These are phyloP conservation scores for Scophthalmus maximus DNA, from an alignment of 2,113 vertebrate genomes.

Conservation along the genomic window DNA sequence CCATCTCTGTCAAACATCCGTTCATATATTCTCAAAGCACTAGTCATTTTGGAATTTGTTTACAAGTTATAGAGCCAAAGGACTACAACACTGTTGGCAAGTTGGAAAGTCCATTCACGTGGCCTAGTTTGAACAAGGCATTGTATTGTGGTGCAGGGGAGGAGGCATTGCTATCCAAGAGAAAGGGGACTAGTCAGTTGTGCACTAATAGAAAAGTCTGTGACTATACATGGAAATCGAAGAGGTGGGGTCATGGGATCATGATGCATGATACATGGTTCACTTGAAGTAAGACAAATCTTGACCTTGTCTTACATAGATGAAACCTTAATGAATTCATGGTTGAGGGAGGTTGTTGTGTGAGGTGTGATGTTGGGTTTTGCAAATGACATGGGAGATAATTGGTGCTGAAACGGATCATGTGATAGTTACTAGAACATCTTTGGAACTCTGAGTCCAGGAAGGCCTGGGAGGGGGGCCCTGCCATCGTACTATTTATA, in stretches of 20 bases:
- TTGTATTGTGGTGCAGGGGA: slow-evolving; percentile 62
- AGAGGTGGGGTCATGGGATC: slow-evolving; percentile 1
- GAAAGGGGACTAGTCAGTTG: slow-evolving; percentile 64
- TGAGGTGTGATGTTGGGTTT: not conserved
- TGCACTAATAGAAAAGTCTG: slow-evolving; percentile 30
- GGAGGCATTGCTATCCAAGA: slow-evolving; percentile 49
- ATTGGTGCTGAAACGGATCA: slow-evolving; percentile 28
- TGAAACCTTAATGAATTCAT: not conserved
- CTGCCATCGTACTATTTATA: not conserved
- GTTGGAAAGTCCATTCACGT: slow-evolving; percentile 68
- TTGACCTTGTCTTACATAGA: not conserved
- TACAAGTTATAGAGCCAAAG: slow-evolving; percentile 49
- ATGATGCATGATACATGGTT: slow-evolving; percentile 15
- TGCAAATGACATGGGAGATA: slow-evolving; percentile 12
- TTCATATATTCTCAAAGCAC: slow-evolving; percentile 13
- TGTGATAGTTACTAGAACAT: slow-evolving; percentile 30
- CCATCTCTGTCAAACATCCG: not conserved
- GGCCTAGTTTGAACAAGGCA: slow-evolving; percentile 74
- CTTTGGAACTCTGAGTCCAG: slow-evolving; percentile 14
- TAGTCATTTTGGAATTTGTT: slow-evolving; percentile 62
- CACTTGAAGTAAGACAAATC: not conserved
- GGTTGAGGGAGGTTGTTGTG: not conserved
- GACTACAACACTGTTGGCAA: slow-evolving; percentile 28
- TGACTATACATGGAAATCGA: not conserved
- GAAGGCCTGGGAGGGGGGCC: not conserved